phyloP scores from a whole-genome alignment of 2,797 vertebrate genomes.

The Picus viridis region DNA sequence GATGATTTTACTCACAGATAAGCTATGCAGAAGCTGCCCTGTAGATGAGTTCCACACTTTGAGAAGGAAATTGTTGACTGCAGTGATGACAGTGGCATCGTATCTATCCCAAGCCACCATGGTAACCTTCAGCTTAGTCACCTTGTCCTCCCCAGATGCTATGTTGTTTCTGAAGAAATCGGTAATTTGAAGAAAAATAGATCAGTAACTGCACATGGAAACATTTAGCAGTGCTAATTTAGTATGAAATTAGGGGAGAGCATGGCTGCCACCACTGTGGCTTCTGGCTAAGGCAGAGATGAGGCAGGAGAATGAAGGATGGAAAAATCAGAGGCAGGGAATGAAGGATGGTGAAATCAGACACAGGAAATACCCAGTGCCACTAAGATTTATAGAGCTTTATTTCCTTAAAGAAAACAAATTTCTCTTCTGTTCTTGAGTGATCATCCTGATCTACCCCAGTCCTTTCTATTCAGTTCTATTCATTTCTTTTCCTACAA shows the following conservation, averaged over 20 bases:
- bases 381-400: not conserved
- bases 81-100: conserved; percentile 92
- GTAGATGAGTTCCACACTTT: conserved; percentile 94
- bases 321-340: not conserved
- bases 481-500: not conserved
- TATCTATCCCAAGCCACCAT: conserved; percentile 99
- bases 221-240: not conserved
- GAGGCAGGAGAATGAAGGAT: not conserved
- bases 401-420: not conserved
- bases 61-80: conserved; percentile 95
- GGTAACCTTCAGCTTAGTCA: conserved; percentile 93
- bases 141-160: conserved; percentile 89
- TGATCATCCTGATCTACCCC: not conserved
- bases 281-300: not conserved
- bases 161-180: conserved; percentile 80
- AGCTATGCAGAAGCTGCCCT: conserved; percentile 92
- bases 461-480: not conserved
- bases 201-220: not conserved
- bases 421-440: not conserved
- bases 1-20: conserved; percentile 85
- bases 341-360: not conserved
- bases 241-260: not conserved
- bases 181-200: conserved; percentile 1
- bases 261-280: not conserved
- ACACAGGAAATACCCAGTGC: not conserved